Evolutionary conservation across 2,113 vertebrate species (phyloP).

Genomic region (Bombycilla garrulus): DNA sequence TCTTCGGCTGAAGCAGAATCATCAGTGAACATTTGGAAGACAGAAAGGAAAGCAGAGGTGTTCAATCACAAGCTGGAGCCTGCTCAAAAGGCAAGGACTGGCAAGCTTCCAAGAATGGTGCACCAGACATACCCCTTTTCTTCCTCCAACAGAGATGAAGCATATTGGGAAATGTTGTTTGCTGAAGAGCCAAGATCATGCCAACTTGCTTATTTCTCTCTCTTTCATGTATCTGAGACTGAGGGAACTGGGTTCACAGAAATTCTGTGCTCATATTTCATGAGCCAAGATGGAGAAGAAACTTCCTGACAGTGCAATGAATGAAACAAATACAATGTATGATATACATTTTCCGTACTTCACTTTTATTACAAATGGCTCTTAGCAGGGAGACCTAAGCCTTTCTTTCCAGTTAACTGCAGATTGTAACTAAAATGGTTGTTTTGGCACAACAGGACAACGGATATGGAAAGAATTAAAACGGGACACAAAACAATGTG

Average conservation of each 20-base stretch:
- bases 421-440: not conserved
- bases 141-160: not conserved
- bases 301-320: not conserved
- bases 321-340: constrained; percentile 35
- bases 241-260: not conserved
- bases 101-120: not conserved
- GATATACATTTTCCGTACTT: not conserved
- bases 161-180: constrained; percentile 3
- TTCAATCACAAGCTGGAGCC: constrained; percentile 25
- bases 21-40: not conserved
- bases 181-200: not conserved
- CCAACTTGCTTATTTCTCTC: not conserved
- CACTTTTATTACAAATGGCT: constrained; percentile 45
- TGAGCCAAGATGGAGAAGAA: not conserved
- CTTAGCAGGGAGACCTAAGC: not conserved
- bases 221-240: not conserved
- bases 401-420: not conserved
- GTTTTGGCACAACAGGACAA: not conserved
- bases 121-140: not conserved
- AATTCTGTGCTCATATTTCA: not conserved
- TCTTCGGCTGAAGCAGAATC: not conserved
- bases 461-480: not conserved
- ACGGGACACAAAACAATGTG: not conserved
- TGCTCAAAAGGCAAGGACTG: constrained; percentile 3
- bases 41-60: constrained; percentile 44